phyloP scores from a whole-genome alignment of 2,888 invertebrate species.

The Hypomecis atomaria region DNA sequence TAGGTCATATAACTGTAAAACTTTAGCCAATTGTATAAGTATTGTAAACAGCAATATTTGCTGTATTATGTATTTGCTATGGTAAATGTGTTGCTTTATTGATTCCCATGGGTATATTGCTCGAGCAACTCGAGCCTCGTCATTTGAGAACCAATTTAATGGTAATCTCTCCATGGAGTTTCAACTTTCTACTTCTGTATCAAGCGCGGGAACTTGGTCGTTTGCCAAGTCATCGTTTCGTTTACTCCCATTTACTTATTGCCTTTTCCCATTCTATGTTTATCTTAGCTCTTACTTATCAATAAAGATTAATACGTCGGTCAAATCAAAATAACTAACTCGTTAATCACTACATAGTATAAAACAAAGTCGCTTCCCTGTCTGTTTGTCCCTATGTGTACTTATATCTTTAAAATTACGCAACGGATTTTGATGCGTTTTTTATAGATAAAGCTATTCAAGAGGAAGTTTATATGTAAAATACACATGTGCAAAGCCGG shows the following conservation, averaged over 20 bases:
- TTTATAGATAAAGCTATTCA: too few relatives aligned
- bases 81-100: not conserved
- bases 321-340: not conserved
- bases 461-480: too few relatives aligned
- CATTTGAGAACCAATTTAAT: slow-evolving; percentile 31
- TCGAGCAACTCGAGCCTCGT: slow-evolving; percentile 8
- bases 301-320: not conserved
- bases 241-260: slow-evolving; percentile 13
- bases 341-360: too few relatives aligned
- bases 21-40: not conserved
- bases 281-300: not conserved
- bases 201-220: slow-evolving; percentile 16
- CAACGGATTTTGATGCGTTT: too few relatives aligned
- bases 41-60: not conserved
- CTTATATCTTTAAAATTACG: too few relatives aligned
- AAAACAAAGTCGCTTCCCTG: too few relatives aligned
- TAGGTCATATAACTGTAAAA: not conserved
- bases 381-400: too few relatives aligned
- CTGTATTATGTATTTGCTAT: not conserved
- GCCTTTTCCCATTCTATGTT: not conserved
- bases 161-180: slow-evolving; percentile 27
- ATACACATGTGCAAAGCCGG: too few relatives aligned
- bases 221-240: slow-evolving; percentile 20
- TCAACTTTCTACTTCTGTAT: slow-evolving; percentile 26
- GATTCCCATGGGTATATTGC: not conserved